These are phyloP conservation scores for Chlorospingus flavigularis DNA, from an alignment of 2,797 vertebrate species.

Conservation along the genomic window DNA sequence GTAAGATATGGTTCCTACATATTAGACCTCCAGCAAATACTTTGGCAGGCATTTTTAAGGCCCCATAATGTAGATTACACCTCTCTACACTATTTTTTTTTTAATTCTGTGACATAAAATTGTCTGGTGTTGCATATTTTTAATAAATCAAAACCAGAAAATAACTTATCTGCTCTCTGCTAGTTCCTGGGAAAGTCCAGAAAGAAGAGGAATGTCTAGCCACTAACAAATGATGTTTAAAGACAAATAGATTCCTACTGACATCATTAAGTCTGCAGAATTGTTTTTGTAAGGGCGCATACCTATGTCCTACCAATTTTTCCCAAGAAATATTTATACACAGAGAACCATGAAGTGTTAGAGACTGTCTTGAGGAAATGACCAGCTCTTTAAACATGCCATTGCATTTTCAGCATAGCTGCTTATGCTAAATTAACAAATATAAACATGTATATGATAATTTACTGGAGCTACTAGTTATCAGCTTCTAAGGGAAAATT, in stretches of 20 bases:
- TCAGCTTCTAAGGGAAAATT: conserved; percentile 37
- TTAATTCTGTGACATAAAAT: not conserved
- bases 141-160: not conserved
- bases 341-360: not conserved
- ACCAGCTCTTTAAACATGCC: conserved; percentile 20
- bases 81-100: not conserved
- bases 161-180: not conserved
- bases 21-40: not conserved
- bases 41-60: not conserved
- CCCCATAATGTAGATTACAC: not conserved
- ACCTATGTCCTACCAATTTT: not conserved
- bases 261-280: not conserved
- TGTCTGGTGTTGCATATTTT: not conserved
- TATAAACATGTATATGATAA: not conserved
- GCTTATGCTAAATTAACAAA: conserved; percentile 46
- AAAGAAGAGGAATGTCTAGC: not conserved
- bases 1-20: not conserved
- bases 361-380: not conserved
- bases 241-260: not conserved
- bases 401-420: conserved; percentile 49
- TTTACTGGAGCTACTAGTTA: not conserved
- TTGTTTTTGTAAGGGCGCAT: not conserved
- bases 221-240: not conserved
- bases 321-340: not conserved
- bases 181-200: not conserved